Base-by-base conservation (phyloP, 2,888 invertebrate genomes). In the Caenorhabditis becei region DNA sequence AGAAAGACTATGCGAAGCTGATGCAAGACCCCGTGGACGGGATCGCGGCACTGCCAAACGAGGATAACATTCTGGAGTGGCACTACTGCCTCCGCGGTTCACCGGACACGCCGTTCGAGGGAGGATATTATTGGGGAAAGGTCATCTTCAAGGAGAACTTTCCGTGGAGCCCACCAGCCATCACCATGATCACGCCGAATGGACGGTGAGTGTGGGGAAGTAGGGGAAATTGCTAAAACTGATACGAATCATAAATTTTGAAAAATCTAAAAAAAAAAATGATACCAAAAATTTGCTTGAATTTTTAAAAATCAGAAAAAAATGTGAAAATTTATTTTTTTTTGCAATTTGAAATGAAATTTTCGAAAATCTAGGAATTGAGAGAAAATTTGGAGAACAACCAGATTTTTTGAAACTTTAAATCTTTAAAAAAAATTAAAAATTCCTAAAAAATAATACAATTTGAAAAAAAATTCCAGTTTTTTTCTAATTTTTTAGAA, bases 41-140 rank as follows among this genome's bases (percentile, higher is more conserved):
- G 4, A 87, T 88, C 37, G 67, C 51, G 20, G 88, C 88, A 0
- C 96, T 96, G 91, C 99, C 99, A 74, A 93, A 97, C 69, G 96
- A 96, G 28, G 94, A 95, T 35, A 98, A 99, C 92, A 97, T 99
- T 88, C 93, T 99, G 74, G 97, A 97, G 94, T 99, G 99, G 95
- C 96, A 97, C 92, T 99, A 98, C 92, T 96, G 97, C 59, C 96
- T 99, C 0, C 94, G 94, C 92, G 99, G 99, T 1, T 97, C 98
- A 32, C 96, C 96, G 92, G 95, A 95, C 88, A 95, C 96, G 35
- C 96, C 96, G 0, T 99, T 97, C 92, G 95, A 96, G 91, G 90
- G 91, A 8, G 97, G 97, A 23, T 94, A 94, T 89, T 96, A 96
- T 91, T 96, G 96, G 92, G 96, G 96, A 14, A 97, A 97, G 92